Evolutionary conservation across 2,113 vertebrate species (phyloP).

Genomic region (Cyanoderma ruficeps): DNA sequence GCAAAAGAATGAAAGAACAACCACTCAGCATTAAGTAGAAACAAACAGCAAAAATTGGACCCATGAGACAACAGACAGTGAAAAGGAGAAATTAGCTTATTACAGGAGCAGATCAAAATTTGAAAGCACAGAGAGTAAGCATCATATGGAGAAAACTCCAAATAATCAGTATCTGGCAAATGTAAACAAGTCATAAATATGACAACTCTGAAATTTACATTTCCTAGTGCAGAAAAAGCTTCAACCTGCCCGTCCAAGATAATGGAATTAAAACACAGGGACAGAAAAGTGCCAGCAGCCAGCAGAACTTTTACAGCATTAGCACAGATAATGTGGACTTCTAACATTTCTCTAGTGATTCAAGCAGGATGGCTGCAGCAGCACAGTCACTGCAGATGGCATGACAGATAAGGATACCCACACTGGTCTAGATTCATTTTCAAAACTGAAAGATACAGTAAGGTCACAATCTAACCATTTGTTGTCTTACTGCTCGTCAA

Average conservation of each 20-base stretch:
- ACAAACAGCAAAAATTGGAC: background rate
- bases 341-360: background rate
- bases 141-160: background rate
- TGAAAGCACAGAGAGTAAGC: background rate
- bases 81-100: background rate
- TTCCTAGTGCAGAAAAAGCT: background rate
- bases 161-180: background rate
- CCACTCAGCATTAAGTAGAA: background rate
- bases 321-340: background rate
- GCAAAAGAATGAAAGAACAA: background rate
- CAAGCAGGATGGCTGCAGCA: background rate
- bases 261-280: background rate
- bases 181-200: background rate
- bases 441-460: background rate
- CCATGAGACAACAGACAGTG: background rate
- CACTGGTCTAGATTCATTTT: background rate
- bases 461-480: background rate
- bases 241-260: background rate
- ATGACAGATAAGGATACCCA: background rate
- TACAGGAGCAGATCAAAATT: background rate
- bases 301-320: background rate
- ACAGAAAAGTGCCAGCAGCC: background rate
- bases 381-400: background rate
- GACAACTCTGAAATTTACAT: background rate
- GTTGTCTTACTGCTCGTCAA: fast-evolving